Evolutionary conservation across 2,888 invertebrate species (phyloP).

Genomic region (Ochlodes sylvanus): DNA sequence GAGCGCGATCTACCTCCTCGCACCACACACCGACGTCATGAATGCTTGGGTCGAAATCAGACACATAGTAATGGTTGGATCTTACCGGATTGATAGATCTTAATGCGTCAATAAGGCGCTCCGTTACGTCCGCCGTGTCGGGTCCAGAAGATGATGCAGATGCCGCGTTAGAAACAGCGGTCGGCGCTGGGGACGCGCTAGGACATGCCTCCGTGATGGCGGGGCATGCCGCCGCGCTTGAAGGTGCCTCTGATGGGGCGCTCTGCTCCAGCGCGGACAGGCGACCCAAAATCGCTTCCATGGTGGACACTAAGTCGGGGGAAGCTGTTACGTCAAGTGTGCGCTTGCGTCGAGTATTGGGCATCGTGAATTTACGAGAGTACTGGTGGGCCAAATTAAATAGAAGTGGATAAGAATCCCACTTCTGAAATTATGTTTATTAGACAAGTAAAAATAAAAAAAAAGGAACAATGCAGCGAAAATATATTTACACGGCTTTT

Average conservation of each 20-base stretch:
- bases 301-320: too few species aligned
- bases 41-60: background rate
- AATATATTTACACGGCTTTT: too few species aligned
- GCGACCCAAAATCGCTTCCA: too few species aligned
- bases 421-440: background rate
- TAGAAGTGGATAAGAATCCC: background rate
- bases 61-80: constrained; percentile 1
- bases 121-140: background rate
- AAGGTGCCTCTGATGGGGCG: too few species aligned
- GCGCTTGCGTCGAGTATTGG: background rate
- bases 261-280: too few species aligned
- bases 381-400: background rate
- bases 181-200: too few species aligned
- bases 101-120: background rate
- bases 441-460: too few species aligned
- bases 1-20: background rate
- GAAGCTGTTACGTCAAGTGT: background rate
- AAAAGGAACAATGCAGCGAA: too few species aligned
- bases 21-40: background rate
- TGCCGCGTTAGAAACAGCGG: background rate
- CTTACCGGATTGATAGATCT: background rate
- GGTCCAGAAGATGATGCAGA: background rate
- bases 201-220: too few species aligned
- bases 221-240: too few species aligned
- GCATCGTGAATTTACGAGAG: background rate